Evolutionary conservation across 1,140 invertebrate genomes (phyloP).

Genomic region (Drosophila ambigua): DNA sequence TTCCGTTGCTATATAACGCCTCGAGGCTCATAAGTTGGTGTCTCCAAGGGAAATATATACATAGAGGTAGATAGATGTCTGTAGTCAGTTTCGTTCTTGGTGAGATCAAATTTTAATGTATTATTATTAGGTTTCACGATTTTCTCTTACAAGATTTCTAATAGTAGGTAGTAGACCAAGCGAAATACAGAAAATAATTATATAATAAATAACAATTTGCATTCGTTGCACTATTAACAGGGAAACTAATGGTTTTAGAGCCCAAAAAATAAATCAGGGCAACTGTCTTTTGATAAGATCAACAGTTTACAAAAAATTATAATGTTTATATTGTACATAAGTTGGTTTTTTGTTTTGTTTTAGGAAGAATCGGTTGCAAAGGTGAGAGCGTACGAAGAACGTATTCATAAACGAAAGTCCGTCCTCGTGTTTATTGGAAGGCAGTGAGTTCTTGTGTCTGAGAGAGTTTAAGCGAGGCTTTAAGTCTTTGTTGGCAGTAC

Average conservation of each 20-base stretch:
- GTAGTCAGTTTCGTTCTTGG: conserved; percentile 40
- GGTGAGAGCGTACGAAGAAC: conserved; percentile 44
- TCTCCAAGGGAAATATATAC: neutral
- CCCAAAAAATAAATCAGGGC: conserved; percentile 47
- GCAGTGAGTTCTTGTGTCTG: conserved; percentile 67
- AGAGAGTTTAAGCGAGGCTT: conserved; percentile 71
- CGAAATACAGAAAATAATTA: conserved; percentile 57
- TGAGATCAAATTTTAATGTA: conserved; percentile 80
- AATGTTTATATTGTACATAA: conserved; percentile 75
- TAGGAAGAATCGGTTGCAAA: conserved; percentile 72
- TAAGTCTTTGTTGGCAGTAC: conserved; percentile 71
- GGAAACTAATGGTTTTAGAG: conserved; percentile 65
- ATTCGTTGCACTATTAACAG: conserved; percentile 73
- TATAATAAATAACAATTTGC: conserved; percentile 81
- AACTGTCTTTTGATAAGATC: conserved; percentile 67
- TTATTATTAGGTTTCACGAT: conserved; percentile 66
- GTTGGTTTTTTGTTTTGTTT: conserved; percentile 49
- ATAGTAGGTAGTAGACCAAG: conserved; percentile 52
- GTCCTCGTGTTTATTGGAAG: conserved; percentile 60
- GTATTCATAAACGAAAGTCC: conserved; percentile 54
- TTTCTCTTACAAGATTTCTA: conserved; percentile 67
- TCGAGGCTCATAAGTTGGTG: too few relatives aligned
- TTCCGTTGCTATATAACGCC: too few relatives aligned
- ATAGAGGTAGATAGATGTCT: neutral
- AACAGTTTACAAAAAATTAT: conserved; percentile 71